A percentile compares a stretch with the other conserved stretches of the same genome.
Evolutionary conservation across 2,888 invertebrate genomes (phyloP).

Genomic region (Byasa hedistus): DNA sequence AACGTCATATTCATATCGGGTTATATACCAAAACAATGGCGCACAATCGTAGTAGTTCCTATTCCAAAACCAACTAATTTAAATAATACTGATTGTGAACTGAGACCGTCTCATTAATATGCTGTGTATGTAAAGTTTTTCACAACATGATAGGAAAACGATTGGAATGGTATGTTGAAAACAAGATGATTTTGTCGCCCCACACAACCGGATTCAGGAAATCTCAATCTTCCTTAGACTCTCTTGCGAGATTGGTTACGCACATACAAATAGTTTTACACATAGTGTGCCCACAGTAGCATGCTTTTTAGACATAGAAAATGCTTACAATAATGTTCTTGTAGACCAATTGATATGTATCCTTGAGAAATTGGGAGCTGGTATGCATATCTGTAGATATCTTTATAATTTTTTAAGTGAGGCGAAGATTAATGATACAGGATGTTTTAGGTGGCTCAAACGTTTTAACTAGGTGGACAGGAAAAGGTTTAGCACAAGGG

Average conservation of each 20-base stretch:
- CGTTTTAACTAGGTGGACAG: too few species aligned
- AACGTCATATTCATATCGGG: neutral
- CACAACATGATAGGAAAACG: neutral
- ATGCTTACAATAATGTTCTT: neutral
- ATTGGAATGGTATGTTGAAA: neutral
- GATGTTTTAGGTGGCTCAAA: too few species aligned
- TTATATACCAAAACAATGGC: neutral
- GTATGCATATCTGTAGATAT: too few species aligned
- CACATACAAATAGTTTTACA: neutral
- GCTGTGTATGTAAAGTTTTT: neutral
- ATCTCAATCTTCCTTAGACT: too few species aligned
- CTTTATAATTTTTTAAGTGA: too few species aligned
- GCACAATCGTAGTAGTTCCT: neutral
- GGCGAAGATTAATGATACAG: too few species aligned
- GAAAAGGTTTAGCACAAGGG: neutral
- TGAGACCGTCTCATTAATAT: neutral
- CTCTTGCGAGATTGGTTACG: too few species aligned
- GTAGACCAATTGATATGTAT: too few species aligned
- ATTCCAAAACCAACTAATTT: neutral
- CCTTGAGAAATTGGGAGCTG: too few species aligned
- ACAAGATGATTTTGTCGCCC: neutral
- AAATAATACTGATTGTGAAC: neutral
- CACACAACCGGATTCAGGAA: neutral
- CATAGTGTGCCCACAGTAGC: neutral
- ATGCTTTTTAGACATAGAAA: neutral